Base-by-base conservation (phyloP, 2,113 vertebrate species). In the Dasyprocta punctata region DNA sequence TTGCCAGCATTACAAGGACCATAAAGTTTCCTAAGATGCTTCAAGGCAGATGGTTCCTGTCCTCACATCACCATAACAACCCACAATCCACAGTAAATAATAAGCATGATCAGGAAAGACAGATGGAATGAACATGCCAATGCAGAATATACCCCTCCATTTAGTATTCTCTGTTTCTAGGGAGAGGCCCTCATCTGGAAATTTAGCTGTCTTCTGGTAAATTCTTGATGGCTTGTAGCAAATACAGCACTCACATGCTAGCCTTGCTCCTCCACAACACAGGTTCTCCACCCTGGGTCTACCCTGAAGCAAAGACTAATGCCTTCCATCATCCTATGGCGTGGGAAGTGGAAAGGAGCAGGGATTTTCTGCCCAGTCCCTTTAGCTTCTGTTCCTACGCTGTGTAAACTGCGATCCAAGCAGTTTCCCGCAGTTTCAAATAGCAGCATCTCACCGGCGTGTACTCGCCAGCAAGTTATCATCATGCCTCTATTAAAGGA, bases 61-160 rank as follows among this genome's bases (percentile, higher is more conserved):
- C 61, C 38, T 95, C 81, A 52, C 11, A 84, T 96, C 95, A 87
- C 96, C 92, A 52, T 92, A 96, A 92, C 92, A 73, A 89, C 95
- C 67, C 67, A 60, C 63, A 71, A 77, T 93, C 80, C 85, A 90
- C 63, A 88, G 92, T 28, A 90, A 88, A 44, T 89, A 96, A 86
- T 69, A 96, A 94, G 84, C 81, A 78, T 82, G 80, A 87, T 95
- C 95, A 97, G 75, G 67, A 85, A 96, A 95, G 95, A 97, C 95
- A 97, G 96, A 96, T 82, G 83, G 86, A 86, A 80, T 71, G 90
- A 97, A 92, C 30, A 75, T 71, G 44, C 36, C 92, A 86, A 73
- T 90, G 85, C 20, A 96, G 93, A 96, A 95, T 81, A 73, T 87
- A 54, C 9, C 92, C 89, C 80, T 94, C 38, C 1, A 69, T 87